A percentile compares a stretch with the other conserved stretches of the same genome.
These are phyloP conservation scores for Callospermophilus lateralis DNA, from an alignment of 2,113 vertebrate genomes.

Conservation along the genomic window DNA sequence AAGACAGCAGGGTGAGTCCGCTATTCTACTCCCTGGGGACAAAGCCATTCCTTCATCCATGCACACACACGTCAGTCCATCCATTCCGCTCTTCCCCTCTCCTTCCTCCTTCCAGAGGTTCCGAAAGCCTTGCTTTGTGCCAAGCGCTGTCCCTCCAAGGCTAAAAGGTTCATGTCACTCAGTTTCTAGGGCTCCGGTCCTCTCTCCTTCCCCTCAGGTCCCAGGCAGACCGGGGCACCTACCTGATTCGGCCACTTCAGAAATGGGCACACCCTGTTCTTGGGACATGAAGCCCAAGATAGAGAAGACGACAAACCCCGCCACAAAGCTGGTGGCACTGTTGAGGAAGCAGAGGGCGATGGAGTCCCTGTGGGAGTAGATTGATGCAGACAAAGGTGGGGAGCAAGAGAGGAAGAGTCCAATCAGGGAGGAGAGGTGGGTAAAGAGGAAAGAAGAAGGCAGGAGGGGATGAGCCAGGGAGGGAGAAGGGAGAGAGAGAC, in stretches of 20 bases:
- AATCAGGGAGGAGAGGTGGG: no score
- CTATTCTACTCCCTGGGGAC: neutral
- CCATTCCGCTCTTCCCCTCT: accelerated
- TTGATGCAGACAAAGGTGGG: neutral
- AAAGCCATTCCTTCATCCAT: neutral
- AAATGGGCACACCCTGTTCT: conserved; percentile 96
- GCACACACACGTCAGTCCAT: neutral
- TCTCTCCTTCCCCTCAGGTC: neutral
- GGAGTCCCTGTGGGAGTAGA: conserved; percentile 90
- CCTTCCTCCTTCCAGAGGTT: accelerated
- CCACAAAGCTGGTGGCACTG: conserved; percentile 96
- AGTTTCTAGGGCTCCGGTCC: neutral
- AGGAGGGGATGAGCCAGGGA: neutral
- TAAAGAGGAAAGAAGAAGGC: neutral
- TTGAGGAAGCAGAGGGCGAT: conserved; percentile 95
- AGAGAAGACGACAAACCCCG: conserved; percentile 98
- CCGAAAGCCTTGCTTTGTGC: neutral
- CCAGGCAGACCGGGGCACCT: conserved; percentile 75
- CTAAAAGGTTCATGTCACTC: neutral
- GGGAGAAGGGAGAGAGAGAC: neutral
- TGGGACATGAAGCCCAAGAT: conserved; percentile 98
- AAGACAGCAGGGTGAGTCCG: neutral
- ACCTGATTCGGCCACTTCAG: conserved; percentile 97
- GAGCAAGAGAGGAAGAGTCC: neutral
- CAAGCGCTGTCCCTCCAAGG: neutral